Evolutionary conservation across 1,140 invertebrate genomes (phyloP).

Genomic region (Schmidtea mediterranea): DNA sequence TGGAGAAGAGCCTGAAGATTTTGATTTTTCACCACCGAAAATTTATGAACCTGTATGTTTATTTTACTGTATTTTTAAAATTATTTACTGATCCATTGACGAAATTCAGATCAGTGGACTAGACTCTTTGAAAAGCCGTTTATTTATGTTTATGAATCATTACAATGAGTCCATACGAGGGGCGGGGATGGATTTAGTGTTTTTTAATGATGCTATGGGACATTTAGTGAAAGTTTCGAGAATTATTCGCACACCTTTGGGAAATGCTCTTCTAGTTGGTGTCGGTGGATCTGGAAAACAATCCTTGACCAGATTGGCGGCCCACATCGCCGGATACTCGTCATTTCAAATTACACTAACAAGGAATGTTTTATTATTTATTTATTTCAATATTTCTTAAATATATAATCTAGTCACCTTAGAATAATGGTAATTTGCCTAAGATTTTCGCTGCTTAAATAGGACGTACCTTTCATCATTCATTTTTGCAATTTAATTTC

Average conservation of each 20-base stretch:
- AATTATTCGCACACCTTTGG: conserved; percentile 67
- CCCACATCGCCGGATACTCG: conserved; percentile 57
- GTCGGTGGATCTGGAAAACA: conserved; percentile 90
- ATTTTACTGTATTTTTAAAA: background rate
- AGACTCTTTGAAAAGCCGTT: conserved; percentile 44
- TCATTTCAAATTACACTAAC: conserved; percentile 50
- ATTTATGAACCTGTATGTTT: conserved; percentile 48
- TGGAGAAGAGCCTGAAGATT: conserved; percentile 66
- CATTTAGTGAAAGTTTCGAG: conserved; percentile 81
- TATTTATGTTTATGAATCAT: conserved; percentile 63
- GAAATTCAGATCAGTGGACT: conserved; percentile 33
- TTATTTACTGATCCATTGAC: background rate
- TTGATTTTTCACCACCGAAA: conserved; percentile 56
- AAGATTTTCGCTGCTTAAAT: no score
- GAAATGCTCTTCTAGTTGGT: conserved; percentile 73
- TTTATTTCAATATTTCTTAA: no score
- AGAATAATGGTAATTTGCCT: no score
- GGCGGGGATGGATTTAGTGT: conserved; percentile 69
- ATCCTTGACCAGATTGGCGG: conserved; percentile 67
- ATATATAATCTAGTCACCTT: no score
- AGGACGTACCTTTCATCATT: no score
- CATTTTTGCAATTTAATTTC: no score
- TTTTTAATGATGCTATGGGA: conserved; percentile 82
- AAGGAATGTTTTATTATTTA: no score
- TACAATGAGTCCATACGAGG: conserved; percentile 86